phyloP scores from a whole-genome alignment of 2,113 vertebrate species.

The Ascaphus truei region DNA sequence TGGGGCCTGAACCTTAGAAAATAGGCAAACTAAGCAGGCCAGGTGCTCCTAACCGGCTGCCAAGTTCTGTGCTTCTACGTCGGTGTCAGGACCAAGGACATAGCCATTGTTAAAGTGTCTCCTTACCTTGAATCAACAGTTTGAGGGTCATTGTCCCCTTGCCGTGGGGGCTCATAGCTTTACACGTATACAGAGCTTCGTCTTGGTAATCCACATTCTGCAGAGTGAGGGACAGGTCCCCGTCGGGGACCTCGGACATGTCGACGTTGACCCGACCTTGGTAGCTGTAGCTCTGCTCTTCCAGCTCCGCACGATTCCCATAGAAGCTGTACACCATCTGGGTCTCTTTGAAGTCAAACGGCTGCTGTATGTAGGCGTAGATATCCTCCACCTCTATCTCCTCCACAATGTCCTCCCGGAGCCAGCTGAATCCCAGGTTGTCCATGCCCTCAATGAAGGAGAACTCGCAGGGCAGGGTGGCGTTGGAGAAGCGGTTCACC shows the following conservation, averaged over 20 bases:
- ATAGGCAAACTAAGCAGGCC: no score
- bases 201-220: slow-evolving; percentile 44
- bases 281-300: slow-evolving; percentile 43
- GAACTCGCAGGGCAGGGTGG: slow-evolving; percentile 47
- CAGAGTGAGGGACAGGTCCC: slow-evolving; percentile 39
- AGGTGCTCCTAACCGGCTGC: no score
- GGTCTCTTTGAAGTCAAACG: slow-evolving; percentile 13
- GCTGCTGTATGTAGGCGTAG: slow-evolving; percentile 22
- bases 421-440: slow-evolving; percentile 47
- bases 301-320: slow-evolving; percentile 39
- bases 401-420: slow-evolving; percentile 50
- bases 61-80: no score
- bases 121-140: slow-evolving; percentile 46
- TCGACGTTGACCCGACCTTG: slow-evolving; percentile 46
- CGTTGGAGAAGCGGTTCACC: slow-evolving; percentile 39
- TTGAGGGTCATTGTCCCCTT: slow-evolving; percentile 41
- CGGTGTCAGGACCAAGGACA: no score
- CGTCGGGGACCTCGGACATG: slow-evolving; percentile 39
- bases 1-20: no score
- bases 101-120: no score
- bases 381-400: slow-evolving; percentile 44
- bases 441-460: slow-evolving; percentile 46
- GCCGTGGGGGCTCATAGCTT: slow-evolving; percentile 31
- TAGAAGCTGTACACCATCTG: slow-evolving; percentile 45
- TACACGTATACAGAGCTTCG: slow-evolving; percentile 46